Evolutionary conservation across 2,888 invertebrate genomes (phyloP).

Genomic region (Chrysina gloriosa): DNA sequence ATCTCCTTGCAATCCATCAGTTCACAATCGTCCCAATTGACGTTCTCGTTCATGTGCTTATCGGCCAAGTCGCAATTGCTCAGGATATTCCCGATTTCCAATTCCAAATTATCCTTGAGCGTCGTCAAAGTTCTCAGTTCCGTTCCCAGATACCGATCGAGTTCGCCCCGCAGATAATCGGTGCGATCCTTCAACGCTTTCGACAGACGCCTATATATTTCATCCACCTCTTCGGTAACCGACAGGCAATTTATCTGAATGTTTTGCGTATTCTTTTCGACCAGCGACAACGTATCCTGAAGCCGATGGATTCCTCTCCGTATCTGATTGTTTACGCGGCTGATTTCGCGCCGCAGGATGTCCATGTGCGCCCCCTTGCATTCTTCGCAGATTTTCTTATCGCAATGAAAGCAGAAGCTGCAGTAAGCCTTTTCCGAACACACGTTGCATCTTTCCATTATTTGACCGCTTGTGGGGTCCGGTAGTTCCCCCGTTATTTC

Average conservation of each 20-base stretch:
- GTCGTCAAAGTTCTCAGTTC: slow-evolving; percentile 88
- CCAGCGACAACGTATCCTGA: slow-evolving; percentile 84
- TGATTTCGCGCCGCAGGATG: slow-evolving; percentile 80
- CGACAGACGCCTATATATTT: slow-evolving; percentile 86
- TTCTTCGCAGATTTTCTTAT: slow-evolving; percentile 95
- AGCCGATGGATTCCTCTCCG: slow-evolving; percentile 88
- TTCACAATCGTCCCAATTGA: slow-evolving; percentile 91
- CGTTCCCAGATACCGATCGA: slow-evolving; percentile 90
- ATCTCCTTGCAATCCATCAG: slow-evolving; percentile 96
- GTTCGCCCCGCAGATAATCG: slow-evolving; percentile 86
- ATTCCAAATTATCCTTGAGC: slow-evolving; percentile 92
- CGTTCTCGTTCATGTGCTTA: slow-evolving; percentile 88
- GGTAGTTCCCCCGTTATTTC: slow-evolving; percentile 92
- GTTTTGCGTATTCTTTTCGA: slow-evolving; percentile 89
- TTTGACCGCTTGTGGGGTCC: slow-evolving; percentile 90
- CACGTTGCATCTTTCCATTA: slow-evolving; percentile 93
- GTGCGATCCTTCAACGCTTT: slow-evolving; percentile 92
- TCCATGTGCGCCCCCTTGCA: slow-evolving; percentile 98
- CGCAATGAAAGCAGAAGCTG: slow-evolving; percentile 92
- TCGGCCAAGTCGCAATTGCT: slow-evolving; percentile 97
- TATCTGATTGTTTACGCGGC: slow-evolving; percentile 68
- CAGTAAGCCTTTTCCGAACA: slow-evolving; percentile 94
- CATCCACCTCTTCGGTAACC: slow-evolving; percentile 94
- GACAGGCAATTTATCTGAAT: slow-evolving; percentile 90
- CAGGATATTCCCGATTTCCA: slow-evolving; percentile 93